Percentiles rank a stretch among this genome's conserved stretches.
Conservation (phyloP, 2,888 invertebrate genomes). For the Drosophila austrosaltans region DNA sequence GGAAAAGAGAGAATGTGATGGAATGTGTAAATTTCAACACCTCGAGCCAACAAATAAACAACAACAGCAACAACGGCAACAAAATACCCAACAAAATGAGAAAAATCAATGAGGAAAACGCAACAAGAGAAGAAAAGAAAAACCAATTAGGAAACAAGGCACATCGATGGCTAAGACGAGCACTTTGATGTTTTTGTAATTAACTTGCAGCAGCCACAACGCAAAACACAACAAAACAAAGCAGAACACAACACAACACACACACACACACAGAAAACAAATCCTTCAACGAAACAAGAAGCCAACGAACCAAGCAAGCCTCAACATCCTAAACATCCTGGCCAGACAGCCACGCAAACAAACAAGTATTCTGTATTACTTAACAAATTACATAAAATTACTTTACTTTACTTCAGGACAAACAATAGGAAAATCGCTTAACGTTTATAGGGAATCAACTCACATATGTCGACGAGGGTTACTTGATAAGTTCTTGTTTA, state of each 20-base stretch:
- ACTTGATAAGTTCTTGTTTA: neutral
- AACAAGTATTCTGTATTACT: slow-evolving; percentile 62
- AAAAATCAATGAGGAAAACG: slow-evolving; percentile 1
- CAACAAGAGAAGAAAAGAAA: neutral
- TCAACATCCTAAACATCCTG: slow-evolving; percentile 59
- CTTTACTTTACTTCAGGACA: slow-evolving; percentile 58
- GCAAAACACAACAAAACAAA: slow-evolving; percentile 28
- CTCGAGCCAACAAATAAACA: slow-evolving; percentile 4
- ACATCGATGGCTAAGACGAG: slow-evolving; percentile 44
- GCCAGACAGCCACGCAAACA: slow-evolving; percentile 65
- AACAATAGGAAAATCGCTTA: slow-evolving; percentile 65
- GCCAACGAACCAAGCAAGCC: slow-evolving; percentile 25
- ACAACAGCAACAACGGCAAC: neutral
- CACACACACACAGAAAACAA: slow-evolving; percentile 26
- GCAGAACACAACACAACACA: slow-evolving; percentile 29
- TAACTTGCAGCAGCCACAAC: slow-evolving; percentile 49
- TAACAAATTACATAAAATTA: slow-evolving; percentile 79
- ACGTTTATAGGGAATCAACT: slow-evolving; percentile 59
- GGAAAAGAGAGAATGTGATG: neutral
- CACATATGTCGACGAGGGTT: slow-evolving; percentile 8
- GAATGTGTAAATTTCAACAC: slow-evolving; percentile 19
- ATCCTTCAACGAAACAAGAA: slow-evolving; percentile 24
- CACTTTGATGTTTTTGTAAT: slow-evolving; percentile 66
- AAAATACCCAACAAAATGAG: neutral
- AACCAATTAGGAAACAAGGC: slow-evolving; percentile 24